These are phyloP conservation scores for Drosophila lowei DNA, from an alignment of 1,140 invertebrate species.

Conservation along the genomic window DNA sequence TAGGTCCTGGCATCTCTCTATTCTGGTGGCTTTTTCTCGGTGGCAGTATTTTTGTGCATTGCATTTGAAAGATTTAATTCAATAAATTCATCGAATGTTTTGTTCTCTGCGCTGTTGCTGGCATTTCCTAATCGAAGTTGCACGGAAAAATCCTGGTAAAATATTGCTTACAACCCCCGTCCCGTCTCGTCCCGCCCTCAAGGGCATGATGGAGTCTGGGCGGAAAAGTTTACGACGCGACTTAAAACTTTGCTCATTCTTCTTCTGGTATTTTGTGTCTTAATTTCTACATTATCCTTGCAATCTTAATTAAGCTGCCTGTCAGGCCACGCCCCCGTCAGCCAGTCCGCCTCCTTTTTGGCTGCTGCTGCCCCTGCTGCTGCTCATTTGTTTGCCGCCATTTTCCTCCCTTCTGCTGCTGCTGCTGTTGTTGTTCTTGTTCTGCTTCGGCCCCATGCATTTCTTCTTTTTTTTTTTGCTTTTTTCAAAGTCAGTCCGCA, in stretches of 20 bases:
- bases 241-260: constrained; percentile 15
- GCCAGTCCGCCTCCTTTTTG: neutral
- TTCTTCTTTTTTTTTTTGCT: neutral
- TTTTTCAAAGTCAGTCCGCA: constrained; percentile 5
- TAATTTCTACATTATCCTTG: constrained; percentile 61
- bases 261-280: constrained; percentile 39
- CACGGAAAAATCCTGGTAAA: constrained; percentile 9
- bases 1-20: constrained; percentile 17
- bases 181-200: no score
- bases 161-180: neutral
- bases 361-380: neutral
- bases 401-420: constrained; percentile 3
- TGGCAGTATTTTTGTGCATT: constrained; percentile 9
- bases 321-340: constrained; percentile 22
- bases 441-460: constrained; percentile 1
- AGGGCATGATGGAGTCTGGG: no score
- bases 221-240: constrained; percentile 18
- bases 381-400: constrained; percentile 38
- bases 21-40: neutral
- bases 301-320: constrained; percentile 66
- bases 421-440: constrained; percentile 4
- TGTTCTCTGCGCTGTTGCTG: constrained; percentile 14
- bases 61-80: constrained; percentile 48
- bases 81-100: constrained; percentile 44
- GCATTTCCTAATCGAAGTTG: constrained; percentile 25